Base-by-base conservation (phyloP, 2,113 vertebrate species). In the Marcusenius ussheri region DNA sequence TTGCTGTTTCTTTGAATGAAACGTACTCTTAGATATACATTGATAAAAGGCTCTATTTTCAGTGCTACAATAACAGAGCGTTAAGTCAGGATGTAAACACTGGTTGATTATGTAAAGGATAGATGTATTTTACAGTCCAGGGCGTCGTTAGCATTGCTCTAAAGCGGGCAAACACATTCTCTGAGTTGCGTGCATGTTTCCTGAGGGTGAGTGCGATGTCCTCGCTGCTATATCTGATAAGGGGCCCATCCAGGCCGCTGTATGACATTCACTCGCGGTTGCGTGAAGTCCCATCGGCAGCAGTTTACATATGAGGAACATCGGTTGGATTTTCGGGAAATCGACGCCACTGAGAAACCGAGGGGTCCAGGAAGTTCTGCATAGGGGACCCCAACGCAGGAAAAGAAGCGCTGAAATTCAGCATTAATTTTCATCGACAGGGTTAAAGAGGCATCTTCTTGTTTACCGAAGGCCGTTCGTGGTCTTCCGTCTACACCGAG, bases 121-220 rank as follows among this genome's bases (percentile, higher is more conserved):
- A 31, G 31, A 74, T 56, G 19, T 56, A 35, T 70, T 70, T 35
- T n/a, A 74, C 27, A 74, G 1, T 42, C 17, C 19, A 83, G 19
- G 80, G 39, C 39, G 17, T 47, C 80, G 1, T 39, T 83, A 42
- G 53, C 21, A 9, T 56, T 56, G 17, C 87, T 74, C 31, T 74
- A 35, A 11, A 5, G 87, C 56, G 1, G 87, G 56, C 39, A 77
- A 51, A 11, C 87, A 35, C 62, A 27, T 45, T 70, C 88, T 74
- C 56, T 15, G 62, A 49, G 88, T 13, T 11, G 13, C 11, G 42
- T 56, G 89, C 91, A 88, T 91, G 88, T 87, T 88, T 89, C 58
- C 56, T 39, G 70, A 53, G 47, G 86, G 86, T 83, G 90, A 92
- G 91, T 84, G 77, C 13, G 35, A 88, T 51, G 49, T 88, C 50